phyloP scores from a whole-genome alignment of 2,797 vertebrate species.

The Megaceryle alcyon region DNA sequence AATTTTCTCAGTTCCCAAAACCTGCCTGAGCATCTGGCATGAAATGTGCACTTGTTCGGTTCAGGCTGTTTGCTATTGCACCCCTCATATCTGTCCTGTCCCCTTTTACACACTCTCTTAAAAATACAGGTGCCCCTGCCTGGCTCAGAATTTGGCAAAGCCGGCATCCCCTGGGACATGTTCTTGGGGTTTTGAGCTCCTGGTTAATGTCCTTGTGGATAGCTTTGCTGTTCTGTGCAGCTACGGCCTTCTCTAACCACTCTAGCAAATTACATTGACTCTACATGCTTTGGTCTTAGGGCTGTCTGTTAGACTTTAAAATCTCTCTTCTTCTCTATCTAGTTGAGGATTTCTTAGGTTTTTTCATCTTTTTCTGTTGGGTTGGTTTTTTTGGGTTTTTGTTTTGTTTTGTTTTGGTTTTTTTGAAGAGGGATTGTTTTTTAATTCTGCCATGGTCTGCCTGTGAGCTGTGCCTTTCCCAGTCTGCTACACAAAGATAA shows the following conservation, averaged over 20 bases:
- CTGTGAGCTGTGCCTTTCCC: neutral
- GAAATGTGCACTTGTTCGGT: neutral
- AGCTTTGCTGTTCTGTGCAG: neutral
- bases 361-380: neutral
- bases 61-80: neutral
- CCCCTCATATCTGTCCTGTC: neutral
- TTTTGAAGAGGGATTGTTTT: neutral
- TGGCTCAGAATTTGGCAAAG: neutral
- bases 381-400: neutral
- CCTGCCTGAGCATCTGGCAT: neutral
- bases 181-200: neutral
- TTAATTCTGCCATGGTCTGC: neutral
- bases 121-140: neutral
- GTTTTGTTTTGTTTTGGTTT: neutral
- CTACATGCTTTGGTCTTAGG: neutral
- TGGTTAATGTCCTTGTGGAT: neutral
- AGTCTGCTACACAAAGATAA: neutral
- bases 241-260: neutral
- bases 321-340: neutral
- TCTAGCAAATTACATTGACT: neutral
- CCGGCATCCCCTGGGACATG: neutral
- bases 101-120: neutral
- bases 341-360: constrained; percentile 8
- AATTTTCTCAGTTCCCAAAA: neutral
- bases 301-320: neutral